Evolutionary conservation across 2,113 vertebrate species (phyloP).

Genomic region (Sinocyclocheilus maitianheensis): DNA sequence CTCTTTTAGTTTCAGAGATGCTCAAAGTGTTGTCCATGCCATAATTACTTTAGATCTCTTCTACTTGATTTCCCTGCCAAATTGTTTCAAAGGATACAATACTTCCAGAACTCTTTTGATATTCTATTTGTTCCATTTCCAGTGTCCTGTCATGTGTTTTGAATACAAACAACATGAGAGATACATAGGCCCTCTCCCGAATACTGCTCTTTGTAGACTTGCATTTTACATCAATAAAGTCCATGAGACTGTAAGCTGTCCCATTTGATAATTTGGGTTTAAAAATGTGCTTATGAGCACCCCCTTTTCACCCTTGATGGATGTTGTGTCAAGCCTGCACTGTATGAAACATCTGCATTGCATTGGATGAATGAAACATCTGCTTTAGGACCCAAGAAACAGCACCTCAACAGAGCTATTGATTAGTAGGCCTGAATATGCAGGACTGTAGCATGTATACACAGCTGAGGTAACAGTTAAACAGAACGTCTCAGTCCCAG

Average conservation of each 20-base stretch:
- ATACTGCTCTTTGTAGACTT: not conserved
- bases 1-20: not conserved
- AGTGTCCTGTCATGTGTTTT: not conserved
- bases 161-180: not conserved
- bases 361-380: not conserved
- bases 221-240: not conserved
- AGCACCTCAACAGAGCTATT: not conserved
- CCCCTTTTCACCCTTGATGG: not conserved
- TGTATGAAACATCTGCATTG: not conserved
- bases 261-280: not conserved
- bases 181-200: not conserved
- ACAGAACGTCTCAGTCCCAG: not conserved
- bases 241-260: not conserved
- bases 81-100: not conserved
- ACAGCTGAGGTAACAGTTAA: not conserved
- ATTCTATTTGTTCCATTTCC: not conserved
- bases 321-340: not conserved
- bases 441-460: not conserved
- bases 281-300: not conserved
- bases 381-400: not conserved
- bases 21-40: not conserved
- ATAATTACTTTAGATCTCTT: not conserved
- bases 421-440: constrained; percentile 7
- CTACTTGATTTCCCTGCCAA: not conserved
- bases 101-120: not conserved